Evolutionary conservation across 2,113 vertebrate genomes (phyloP), one percentile per base, ranked within the genome.

Genomic region (Megaceryle torquata): DNA sequence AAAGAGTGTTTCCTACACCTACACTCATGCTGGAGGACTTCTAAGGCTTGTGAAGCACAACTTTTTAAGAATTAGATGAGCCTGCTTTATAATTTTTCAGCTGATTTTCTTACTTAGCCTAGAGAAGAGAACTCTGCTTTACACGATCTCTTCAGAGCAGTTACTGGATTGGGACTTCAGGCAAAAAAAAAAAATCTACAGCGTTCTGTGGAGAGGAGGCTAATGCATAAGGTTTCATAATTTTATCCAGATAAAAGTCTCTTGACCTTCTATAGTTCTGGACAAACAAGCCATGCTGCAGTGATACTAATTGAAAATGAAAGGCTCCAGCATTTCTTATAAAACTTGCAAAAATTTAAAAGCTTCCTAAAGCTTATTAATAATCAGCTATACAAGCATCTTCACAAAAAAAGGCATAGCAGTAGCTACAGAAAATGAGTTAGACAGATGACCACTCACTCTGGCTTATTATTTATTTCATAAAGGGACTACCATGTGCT

Each of bases 381-480:
- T 69, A 85, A 82, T 61, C 11, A 69, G 56, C 31, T 54, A 57
- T 21, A 70, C 31, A 83, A 88, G 70, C 35, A 69, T 57, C 54
- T 91, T 76, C 78, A 82, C 26, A 33, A 10, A 13, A 85, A 83
- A 57, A 26, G 19, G 44, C 86, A 80, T 22, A 80, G 44, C 71
- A 37, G 48, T 65, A 88, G 41, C 68, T 88, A 61, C 68, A 81
- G 76, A 79, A 87, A 86, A 50, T 65, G n/a, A 76, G 25, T 63
- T 50, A 63, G 64, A 78, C 72, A 89, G 88, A 91, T 71, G 89
- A 91, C 84, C 61, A 57, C 82, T 92, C 53, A 59, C 59, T 86
- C 64, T 70, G 54, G 51, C 33, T 91, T 83, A 83, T 74, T 92
- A 82, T 94, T 94, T 88, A 77, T 86, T 86, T 93, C 91, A 91